These are phyloP conservation scores for Empidonax alnorum DNA, from an alignment of 2,113 vertebrate genomes.

Conservation along the genomic window DNA sequence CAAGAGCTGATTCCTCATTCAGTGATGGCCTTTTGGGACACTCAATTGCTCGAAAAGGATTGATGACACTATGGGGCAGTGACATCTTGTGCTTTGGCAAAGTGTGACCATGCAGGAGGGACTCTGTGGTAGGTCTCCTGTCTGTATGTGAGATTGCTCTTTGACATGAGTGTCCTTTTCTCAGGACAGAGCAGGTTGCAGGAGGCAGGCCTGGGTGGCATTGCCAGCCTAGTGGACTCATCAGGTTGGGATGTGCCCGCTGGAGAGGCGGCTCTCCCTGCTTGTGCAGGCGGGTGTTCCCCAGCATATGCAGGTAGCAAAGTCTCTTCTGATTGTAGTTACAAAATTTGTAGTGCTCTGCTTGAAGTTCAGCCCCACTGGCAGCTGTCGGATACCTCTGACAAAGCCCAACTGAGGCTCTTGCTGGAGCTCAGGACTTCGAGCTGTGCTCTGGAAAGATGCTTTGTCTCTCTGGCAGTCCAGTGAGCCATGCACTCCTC, in stretches of 20 bases:
- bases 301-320: neutral
- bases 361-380: rapidly evolving
- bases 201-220: neutral
- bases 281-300: neutral
- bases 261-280: rapidly evolving
- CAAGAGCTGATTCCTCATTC: neutral
- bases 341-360: neutral
- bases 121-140: neutral
- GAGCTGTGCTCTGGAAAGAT: neutral
- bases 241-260: neutral
- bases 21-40: neutral
- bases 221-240: neutral
- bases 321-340: neutral
- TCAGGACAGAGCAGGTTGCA: neutral
- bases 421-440: neutral
- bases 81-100: neutral
- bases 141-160: rapidly evolving
- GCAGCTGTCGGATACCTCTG: rapidly evolving
- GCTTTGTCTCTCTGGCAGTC: neutral
- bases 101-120: neutral
- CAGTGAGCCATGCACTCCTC: neutral
- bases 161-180: neutral
- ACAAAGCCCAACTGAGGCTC: neutral
- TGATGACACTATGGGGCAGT: neutral
- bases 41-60: neutral